Evolutionary conservation across 1,140 invertebrate genomes (phyloP).

Genomic region (Leptinotarsa lineolata): DNA sequence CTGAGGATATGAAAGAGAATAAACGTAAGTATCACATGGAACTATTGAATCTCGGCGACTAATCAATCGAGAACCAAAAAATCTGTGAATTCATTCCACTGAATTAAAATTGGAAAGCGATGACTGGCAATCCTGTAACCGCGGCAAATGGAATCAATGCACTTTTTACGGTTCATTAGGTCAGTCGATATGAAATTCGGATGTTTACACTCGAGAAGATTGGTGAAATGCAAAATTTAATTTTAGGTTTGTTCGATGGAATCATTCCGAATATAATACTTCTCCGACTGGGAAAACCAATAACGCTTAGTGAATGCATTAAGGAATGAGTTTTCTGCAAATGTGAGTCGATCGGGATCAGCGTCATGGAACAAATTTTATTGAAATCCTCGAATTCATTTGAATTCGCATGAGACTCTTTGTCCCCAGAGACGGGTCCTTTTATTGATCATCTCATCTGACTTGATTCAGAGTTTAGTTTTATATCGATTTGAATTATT

Average conservation of each 20-base stretch:
- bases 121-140: conserved; percentile 18
- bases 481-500: too few species aligned
- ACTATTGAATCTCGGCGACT: too few species aligned
- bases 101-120: conserved; percentile 24
- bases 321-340: conserved; percentile 19
- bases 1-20: too few species aligned
- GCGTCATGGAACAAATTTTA: conserved; percentile 24
- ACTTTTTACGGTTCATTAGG: conserved; percentile 24
- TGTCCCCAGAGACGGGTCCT: too few species aligned
- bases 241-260: conserved; percentile 12
- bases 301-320: conserved; percentile 16
- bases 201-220: conserved; percentile 21
- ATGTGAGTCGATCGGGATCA: conserved; percentile 15
- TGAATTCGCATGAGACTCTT: not conserved
- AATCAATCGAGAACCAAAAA: not conserved
- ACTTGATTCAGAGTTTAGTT: not conserved
- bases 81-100: not conserved
- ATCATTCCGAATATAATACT: conserved; percentile 7
- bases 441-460: not conserved
- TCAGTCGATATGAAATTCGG: conserved; percentile 16
- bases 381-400: conserved; percentile 3
- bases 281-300: conserved; percentile 9
- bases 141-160: conserved; percentile 14
- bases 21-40: too few species aligned
- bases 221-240: conserved; percentile 19